Conservation (phyloP, 2,113 vertebrate species). For the Actenoides hombroni region DNA sequence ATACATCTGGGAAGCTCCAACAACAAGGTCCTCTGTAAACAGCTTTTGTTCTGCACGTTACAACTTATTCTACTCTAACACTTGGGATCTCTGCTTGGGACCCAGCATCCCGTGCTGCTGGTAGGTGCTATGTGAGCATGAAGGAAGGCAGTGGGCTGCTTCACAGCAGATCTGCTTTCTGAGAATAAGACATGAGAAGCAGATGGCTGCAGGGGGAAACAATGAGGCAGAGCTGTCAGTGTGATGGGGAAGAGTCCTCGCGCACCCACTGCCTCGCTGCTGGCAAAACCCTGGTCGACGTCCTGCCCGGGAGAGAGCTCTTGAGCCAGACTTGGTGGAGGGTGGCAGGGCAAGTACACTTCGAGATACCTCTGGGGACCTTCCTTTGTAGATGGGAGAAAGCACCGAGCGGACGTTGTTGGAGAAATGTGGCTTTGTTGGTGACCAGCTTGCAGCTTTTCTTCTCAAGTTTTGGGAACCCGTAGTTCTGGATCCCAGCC, state of each 20-base stretch:
- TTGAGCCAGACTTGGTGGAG: background rate
- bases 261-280: background rate
- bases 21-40: background rate
- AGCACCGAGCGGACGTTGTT: fast-evolving
- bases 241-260: background rate
- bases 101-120: background rate
- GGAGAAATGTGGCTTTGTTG: background rate
- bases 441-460: background rate
- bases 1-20: background rate
- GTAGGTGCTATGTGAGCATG: conserved; percentile 6
- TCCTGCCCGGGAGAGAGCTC: background rate
- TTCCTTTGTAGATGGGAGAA: background rate
- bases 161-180: conserved; percentile 19
- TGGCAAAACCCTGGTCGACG: background rate
- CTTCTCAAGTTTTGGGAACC: background rate
- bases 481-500: background rate
- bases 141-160: conserved; percentile 19
- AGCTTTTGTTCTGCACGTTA: background rate
- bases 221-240: conserved; percentile 53
- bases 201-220: conserved; percentile 44
- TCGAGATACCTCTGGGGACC: background rate
- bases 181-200: conserved; percentile 21
- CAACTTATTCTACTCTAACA: background rate
- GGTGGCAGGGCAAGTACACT: background rate
- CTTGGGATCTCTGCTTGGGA: background rate